Evolutionary conservation across 2,113 vertebrate genomes (phyloP).

Genomic region (Monopterus albus): DNA sequence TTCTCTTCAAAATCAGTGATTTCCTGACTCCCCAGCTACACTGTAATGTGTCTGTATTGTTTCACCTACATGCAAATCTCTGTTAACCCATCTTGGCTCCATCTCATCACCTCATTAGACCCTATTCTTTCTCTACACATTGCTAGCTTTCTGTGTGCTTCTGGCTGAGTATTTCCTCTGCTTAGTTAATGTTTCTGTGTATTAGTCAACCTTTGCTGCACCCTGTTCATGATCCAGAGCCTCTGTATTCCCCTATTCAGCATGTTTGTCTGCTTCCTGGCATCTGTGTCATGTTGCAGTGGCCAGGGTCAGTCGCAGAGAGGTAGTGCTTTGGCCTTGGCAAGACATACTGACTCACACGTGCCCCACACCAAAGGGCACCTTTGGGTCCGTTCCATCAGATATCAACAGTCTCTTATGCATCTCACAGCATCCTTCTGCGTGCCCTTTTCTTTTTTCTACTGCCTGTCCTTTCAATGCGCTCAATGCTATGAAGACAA

Average conservation of each 20-base stretch:
- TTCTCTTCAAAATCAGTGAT: neutral
- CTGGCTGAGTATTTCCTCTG: neutral
- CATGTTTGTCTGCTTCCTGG: slow-evolving; percentile 38
- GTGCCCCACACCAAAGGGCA: neutral
- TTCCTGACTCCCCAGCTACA: neutral
- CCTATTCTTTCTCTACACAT: slow-evolving; percentile 6
- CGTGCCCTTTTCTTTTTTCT: slow-evolving; percentile 19
- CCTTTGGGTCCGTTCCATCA: slow-evolving; percentile 24
- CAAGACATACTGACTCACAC: slow-evolving; percentile 9
- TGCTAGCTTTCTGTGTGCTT: slow-evolving; percentile 5
- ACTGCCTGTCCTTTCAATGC: neutral
- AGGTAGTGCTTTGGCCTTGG: slow-evolving; percentile 37
- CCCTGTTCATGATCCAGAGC: slow-evolving; percentile 38
- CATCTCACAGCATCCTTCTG: slow-evolving; percentile 30
- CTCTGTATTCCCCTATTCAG: slow-evolving; percentile 35
- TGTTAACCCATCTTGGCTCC: slow-evolving; percentile 7
- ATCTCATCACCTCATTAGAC: slow-evolving; percentile 19
- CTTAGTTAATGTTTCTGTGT: slow-evolving; percentile 10
- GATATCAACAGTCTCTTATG: slow-evolving; percentile 35
- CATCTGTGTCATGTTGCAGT: slow-evolving; percentile 47
- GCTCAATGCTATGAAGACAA: slow-evolving; percentile 40
- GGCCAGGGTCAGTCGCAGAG: slow-evolving; percentile 4
- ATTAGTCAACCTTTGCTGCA: slow-evolving; percentile 27
- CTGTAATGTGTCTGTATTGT: neutral
- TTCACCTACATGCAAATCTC: neutral